These are phyloP conservation scores for Cosmia pyralina DNA, from an alignment of 2,888 invertebrate genomes.

Conservation along the genomic window DNA sequence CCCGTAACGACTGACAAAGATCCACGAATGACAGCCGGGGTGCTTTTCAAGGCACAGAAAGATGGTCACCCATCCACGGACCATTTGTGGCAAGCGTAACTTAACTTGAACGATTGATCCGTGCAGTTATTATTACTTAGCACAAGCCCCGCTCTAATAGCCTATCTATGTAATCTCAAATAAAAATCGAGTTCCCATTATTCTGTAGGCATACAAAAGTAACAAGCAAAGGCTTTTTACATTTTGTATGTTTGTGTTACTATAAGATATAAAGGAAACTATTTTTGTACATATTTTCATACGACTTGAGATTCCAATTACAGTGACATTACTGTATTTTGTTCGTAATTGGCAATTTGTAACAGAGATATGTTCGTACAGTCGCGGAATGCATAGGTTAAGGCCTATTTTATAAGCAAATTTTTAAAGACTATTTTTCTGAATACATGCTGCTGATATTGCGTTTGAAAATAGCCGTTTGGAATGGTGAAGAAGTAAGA, in stretches of 20 bases:
- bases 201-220: neutral
- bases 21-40: no score
- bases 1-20: no score
- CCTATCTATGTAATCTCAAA: no score
- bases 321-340: constrained; percentile 26
- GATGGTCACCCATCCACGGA: no score
- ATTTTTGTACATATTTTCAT: constrained; percentile 6
- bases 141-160: no score
- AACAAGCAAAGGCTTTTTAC: neutral
- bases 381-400: neutral
- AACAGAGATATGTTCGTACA: constrained; percentile 1
- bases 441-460: neutral
- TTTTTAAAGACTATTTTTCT: constrained; percentile 8
- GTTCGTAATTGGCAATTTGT: constrained; percentile 48
- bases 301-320: constrained; percentile 18
- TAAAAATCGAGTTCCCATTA: neutral
- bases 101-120: no score
- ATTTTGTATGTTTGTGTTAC: no score
- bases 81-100: no score
- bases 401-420: constrained; percentile 33
- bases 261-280: constrained; percentile 4
- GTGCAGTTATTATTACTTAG: no score
- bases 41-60: no score
- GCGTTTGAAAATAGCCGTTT: constrained; percentile 5
- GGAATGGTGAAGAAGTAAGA: neutral